Evolutionary conservation across 2,113 vertebrate genomes (phyloP).

Genomic region (Theropithecus gelada): DNA sequence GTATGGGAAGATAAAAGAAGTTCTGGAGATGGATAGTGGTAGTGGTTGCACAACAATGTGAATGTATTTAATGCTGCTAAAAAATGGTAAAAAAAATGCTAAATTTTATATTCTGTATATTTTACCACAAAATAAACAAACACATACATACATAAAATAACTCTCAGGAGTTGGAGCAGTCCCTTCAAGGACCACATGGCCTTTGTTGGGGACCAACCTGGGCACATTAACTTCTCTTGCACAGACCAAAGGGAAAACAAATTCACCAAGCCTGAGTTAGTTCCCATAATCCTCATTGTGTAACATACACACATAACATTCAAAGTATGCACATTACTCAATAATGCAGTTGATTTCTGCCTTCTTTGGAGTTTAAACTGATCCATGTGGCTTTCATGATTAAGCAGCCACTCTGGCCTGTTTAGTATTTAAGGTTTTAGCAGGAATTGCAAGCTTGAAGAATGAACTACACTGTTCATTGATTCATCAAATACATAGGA

Average conservation of each 20-base stretch:
- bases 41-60: background rate
- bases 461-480: background rate
- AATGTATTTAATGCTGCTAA: background rate
- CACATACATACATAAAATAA: background rate
- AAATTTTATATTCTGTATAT: background rate
- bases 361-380: background rate
- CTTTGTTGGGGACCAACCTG: background rate
- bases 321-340: background rate
- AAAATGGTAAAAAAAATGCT: background rate
- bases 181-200: background rate
- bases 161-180: background rate
- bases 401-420: background rate
- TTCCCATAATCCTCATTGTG: fast-evolving
- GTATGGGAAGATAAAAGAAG: background rate
- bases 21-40: background rate
- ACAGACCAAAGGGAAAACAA: background rate
- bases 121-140: background rate
- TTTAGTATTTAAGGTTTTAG: conserved; percentile 7
- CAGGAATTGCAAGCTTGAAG: background rate
- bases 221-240: background rate
- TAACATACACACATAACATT: background rate
- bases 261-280: background rate
- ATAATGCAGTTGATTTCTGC: background rate
- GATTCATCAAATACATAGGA: background rate
- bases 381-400: background rate